A percentile compares a stretch with the other conserved stretches of the same genome.
Evolutionary conservation across 2,888 invertebrate species (phyloP).

Genomic region (Yponomeuta plumbellus): DNA sequence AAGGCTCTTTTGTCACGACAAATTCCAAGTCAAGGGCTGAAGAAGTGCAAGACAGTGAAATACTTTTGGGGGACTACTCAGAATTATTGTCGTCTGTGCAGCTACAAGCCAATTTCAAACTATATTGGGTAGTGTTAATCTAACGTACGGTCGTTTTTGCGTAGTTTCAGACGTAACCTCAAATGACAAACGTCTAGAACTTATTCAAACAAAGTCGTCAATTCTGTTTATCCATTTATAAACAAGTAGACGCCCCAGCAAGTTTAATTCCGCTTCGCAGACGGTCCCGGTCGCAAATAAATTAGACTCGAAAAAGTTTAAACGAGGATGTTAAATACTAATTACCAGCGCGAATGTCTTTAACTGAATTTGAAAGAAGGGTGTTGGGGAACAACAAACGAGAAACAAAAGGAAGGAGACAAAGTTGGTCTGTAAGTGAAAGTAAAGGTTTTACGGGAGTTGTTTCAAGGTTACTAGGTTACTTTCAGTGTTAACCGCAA

Average conservation of each 20-base stretch:
- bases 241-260: conserved; percentile 8
- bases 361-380: conserved; percentile 24
- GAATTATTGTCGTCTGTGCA: neutral
- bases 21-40: neutral
- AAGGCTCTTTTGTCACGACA: conserved; percentile 7
- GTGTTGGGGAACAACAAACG: conserved; percentile 17
- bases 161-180: too few relatives aligned
- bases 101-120: neutral
- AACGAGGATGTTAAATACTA: conserved; percentile 31
- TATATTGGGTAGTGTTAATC: too few relatives aligned
- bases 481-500: neutral
- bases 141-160: too few relatives aligned
- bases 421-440: neutral
- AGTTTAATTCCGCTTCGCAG: conserved; percentile 26
- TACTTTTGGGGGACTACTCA: conserved; percentile 11
- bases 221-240: neutral
- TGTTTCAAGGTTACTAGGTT: neutral
- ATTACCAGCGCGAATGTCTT: conserved; percentile 31
- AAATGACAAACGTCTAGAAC: too few relatives aligned
- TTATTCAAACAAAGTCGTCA: too few relatives aligned
- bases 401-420: conserved; percentile 11
- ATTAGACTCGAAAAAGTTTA: conserved; percentile 30
- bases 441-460: neutral
- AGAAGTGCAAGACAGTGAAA: conserved; percentile 14
- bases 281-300: conserved; percentile 25